phyloP scores from a whole-genome alignment of 2,888 invertebrate species.

The Lycophotia porphyrea region DNA sequence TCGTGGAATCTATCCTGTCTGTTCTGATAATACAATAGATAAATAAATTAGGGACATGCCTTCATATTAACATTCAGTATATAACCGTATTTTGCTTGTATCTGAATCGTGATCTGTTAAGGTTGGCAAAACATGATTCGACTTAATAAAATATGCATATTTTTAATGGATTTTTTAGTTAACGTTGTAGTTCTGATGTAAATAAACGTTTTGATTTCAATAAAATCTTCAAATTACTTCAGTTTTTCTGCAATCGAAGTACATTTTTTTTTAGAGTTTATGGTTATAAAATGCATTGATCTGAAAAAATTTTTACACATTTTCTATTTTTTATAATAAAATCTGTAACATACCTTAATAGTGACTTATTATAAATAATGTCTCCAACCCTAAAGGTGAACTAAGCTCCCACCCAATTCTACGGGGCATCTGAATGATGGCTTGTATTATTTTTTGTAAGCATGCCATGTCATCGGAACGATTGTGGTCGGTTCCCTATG shows the following conservation, averaged over 20 bases:
- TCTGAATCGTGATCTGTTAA: conserved; percentile 76
- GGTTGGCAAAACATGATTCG: conserved; percentile 81
- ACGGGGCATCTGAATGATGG: conserved; percentile 88
- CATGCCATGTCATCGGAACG: conserved; percentile 90
- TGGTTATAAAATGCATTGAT: background rate
- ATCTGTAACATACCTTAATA: conserved; percentile 6
- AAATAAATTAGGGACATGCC: conserved; percentile 82
- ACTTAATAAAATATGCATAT: conserved; percentile 69
- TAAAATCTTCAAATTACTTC: background rate
- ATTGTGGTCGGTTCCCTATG: conserved; percentile 90
- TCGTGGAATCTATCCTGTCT: conserved; percentile 37
- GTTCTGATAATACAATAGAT: conserved; percentile 78
- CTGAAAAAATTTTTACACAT: background rate
- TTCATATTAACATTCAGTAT: conserved; percentile 79
- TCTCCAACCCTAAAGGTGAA: conserved; percentile 78
- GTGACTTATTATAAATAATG: conserved; percentile 17
- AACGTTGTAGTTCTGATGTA: conserved; percentile 27
- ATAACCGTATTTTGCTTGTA: conserved; percentile 78
- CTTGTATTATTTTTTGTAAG: conserved; percentile 89
- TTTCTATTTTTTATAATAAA: background rate
- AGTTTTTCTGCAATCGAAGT: background rate
- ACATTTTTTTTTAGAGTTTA: background rate
- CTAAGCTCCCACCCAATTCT: conserved; percentile 88
- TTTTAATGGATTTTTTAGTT: conserved; percentile 39
- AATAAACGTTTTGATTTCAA: conserved; percentile 6